Evolutionary conservation across 2,888 invertebrate species (phyloP).

Genomic region (Trissolcus brochymenae): DNA sequence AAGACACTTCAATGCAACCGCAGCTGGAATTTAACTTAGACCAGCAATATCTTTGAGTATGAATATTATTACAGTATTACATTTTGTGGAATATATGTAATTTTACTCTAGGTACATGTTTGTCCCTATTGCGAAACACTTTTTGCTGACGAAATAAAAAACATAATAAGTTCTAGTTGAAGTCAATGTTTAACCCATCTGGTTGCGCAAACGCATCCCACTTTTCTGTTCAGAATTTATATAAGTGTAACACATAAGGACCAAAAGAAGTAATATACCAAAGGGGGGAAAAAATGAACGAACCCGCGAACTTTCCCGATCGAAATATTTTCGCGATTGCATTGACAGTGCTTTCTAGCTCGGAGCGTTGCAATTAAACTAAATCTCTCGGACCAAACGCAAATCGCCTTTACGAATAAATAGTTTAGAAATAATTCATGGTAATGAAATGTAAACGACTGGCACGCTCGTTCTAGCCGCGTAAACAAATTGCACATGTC

Average conservation of each 20-base stretch:
- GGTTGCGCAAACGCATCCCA: too few relatives aligned
- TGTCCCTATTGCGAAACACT: too few relatives aligned
- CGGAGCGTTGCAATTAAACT: slow-evolving; percentile 34
- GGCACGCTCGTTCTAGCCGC: slow-evolving; percentile 5
- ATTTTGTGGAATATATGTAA: too few relatives aligned
- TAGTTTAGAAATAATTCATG: slow-evolving; percentile 32
- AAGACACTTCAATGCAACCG: too few relatives aligned
- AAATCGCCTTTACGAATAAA: slow-evolving; percentile 21
- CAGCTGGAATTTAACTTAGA: too few relatives aligned
- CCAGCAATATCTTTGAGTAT: too few relatives aligned
- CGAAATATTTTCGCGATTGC: slow-evolving; percentile 25
- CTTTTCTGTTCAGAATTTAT: too few relatives aligned
- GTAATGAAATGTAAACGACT: slow-evolving; percentile 36
- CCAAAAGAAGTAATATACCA: slow-evolving; percentile 9
- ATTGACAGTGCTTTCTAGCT: slow-evolving; percentile 49
- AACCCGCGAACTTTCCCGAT: slow-evolving; percentile 17
- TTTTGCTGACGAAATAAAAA: too few relatives aligned
- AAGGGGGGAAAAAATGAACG: not conserved
- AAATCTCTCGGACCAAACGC: slow-evolving; percentile 27
- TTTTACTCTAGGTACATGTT: too few relatives aligned
- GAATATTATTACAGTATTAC: too few relatives aligned
- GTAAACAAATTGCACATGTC: slow-evolving; percentile 19
- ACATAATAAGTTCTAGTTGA: too few relatives aligned
- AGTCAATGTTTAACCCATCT: too few relatives aligned
- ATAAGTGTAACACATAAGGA: not conserved